Base-by-base conservation (phyloP, 1,140 invertebrate genomes). In the Trichomalopsis sarcophagae region DNA sequence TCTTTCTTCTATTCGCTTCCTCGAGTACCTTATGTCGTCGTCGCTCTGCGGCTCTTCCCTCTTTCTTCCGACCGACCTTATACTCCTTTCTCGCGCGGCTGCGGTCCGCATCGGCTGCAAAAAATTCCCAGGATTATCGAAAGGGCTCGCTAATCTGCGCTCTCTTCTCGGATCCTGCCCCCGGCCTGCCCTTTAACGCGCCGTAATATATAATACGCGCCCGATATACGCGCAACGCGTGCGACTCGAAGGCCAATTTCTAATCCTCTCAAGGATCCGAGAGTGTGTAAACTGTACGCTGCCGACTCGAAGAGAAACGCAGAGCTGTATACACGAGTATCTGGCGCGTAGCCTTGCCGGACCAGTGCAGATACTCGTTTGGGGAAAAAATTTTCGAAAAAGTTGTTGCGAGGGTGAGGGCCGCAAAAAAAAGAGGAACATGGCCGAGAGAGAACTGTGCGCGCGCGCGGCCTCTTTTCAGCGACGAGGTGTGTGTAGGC, bases 181-280 rank as follows among this genome's bases (percentile, higher is more conserved):
- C n/a, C n/a, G n/a, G n/a, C n/a, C n/a, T n/a, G 21, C 81, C 71
- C 81, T 78, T 80, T 86, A 50, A 27, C 13, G 14, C 44, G 21
- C 7, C 2, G 21, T 14, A 33, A 88, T 84, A 84, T 62, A 77
- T 33, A 50, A 44, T 55, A 68, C 14, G 84, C 33, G 81, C 73
- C 50, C 62, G 55, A 77, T 50, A 44, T 84, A 84, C 23, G 40
- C 82, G 75, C 62, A 84, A 83, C 47, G 7, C 47, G 14, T 6
- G 82, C n/a, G 66, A 79, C 75, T 30, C 83, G 78, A 87, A 92
- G 91, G 89, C 86, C 89, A 92, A 93, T 93, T 93, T 92, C 91
- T 92, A 92, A 90, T 91, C 90, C 85, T 87, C 90, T 91, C 88
- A 89, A 91, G 90, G 88, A 89, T 89, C 21, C 21, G 21, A 62